Evolutionary conservation across 1,140 invertebrate genomes (phyloP).

Genomic region (Chlorops oryzae): DNA sequence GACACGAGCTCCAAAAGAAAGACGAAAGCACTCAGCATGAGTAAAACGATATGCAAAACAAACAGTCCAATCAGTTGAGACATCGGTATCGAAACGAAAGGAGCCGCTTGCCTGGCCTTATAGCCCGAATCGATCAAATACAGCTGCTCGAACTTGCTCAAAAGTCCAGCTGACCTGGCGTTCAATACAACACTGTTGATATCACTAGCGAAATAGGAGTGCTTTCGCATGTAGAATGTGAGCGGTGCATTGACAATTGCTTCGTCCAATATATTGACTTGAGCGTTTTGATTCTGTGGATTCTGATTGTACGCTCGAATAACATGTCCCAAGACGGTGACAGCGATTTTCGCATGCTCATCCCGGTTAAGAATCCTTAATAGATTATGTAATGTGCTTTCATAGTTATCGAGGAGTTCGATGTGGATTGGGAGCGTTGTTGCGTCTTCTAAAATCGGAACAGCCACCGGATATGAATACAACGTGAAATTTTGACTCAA

Average conservation of each 20-base stretch:
- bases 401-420: too few relatives aligned
- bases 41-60: too few relatives aligned
- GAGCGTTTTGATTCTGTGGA: constrained; percentile 11
- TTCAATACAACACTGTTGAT: constrained; percentile 26
- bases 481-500: constrained; percentile 21
- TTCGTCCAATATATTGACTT: constrained; percentile 15
- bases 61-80: too few relatives aligned
- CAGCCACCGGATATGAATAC: constrained; percentile 21
- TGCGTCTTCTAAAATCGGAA: constrained; percentile 17
- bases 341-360: constrained; percentile 19
- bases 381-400: too few relatives aligned
- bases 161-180: constrained; percentile 31
- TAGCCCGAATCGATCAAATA: too few relatives aligned
- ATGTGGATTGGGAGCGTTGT: too few relatives aligned
- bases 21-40: too few relatives aligned
- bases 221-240: constrained; percentile 32
- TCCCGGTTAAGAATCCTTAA: too few relatives aligned
- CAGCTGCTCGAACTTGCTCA: not conserved
- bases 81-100: too few relatives aligned
- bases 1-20: too few relatives aligned
- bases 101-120: too few relatives aligned
- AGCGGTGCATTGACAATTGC: constrained; percentile 26
- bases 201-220: constrained; percentile 29
- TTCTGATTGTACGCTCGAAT: constrained; percentile 18
- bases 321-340: constrained; percentile 21